Evolutionary conservation across 2,888 invertebrate species (phyloP).

Genomic region (Platycheirus albimanus): DNA sequence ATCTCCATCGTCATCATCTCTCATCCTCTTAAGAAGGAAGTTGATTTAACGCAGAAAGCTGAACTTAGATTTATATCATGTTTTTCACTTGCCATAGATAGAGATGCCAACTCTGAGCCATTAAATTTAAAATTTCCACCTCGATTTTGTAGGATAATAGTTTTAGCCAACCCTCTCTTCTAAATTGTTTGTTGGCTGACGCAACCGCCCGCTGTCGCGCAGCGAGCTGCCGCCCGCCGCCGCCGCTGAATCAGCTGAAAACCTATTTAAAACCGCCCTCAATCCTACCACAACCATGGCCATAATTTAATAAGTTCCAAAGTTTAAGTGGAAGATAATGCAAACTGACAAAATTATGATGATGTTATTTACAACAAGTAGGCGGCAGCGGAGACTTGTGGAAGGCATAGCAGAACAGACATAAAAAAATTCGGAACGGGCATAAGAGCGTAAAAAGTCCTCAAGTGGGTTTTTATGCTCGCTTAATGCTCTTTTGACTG

Average conservation of each 20-base stretch:
- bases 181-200: conserved; percentile 14
- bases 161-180: conserved; percentile 33
- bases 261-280: conserved; percentile 68
- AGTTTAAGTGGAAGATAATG: conserved; percentile 75
- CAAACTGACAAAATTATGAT: conserved; percentile 75
- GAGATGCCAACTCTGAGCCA: conserved; percentile 51
- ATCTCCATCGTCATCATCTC: conserved; percentile 27
- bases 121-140: conserved; percentile 73
- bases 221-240: neutral
- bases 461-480: conserved; percentile 74
- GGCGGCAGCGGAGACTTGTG: conserved; percentile 44
- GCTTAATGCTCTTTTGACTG: conserved; percentile 74
- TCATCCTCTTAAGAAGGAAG: conserved; percentile 22
- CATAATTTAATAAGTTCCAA: conserved; percentile 74
- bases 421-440: conserved; percentile 35
- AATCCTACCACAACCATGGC: conserved; percentile 57
- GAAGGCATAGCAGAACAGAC: conserved; percentile 16
- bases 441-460: conserved; percentile 71
- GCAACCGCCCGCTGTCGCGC: neutral
- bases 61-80: conserved; percentile 69
- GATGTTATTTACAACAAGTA: conserved; percentile 74
- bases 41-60: conserved; percentile 63
- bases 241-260: conserved; percentile 69
- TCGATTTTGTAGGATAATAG: conserved; percentile 64
- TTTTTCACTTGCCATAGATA: conserved; percentile 45